These are phyloP conservation scores for Nesidiocoris tenuis DNA, from an alignment of 2,888 invertebrate genomes.

Conservation along the genomic window DNA sequence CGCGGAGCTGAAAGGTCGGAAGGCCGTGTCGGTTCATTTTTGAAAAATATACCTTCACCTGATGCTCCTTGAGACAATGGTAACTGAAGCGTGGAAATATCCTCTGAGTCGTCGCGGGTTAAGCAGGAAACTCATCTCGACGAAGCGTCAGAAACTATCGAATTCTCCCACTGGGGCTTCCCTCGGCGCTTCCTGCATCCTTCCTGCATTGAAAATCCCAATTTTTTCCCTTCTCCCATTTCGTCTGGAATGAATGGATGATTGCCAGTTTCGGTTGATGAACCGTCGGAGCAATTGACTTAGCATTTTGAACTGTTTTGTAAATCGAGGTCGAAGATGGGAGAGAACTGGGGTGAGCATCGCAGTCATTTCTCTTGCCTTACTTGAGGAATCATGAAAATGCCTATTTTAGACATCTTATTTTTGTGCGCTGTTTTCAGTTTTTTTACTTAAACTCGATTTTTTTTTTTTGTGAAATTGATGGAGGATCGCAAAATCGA, in stretches of 20 bases:
- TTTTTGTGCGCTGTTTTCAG: too few species aligned
- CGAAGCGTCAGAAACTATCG: background rate
- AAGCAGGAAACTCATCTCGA: constrained; percentile 34
- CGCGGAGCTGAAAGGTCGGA: background rate
- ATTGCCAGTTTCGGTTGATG: background rate
- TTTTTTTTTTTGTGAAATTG: too few species aligned
- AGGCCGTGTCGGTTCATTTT: background rate
- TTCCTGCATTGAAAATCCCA: background rate
- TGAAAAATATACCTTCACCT: background rate
- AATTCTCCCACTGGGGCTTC: too few species aligned
- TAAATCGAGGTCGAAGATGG: too few species aligned
- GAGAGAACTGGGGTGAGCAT: too few species aligned
- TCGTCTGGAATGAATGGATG: background rate
- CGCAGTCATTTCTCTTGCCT: too few species aligned
- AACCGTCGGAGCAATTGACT: background rate
- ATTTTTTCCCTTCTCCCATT: too few species aligned
- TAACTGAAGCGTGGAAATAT: constrained; percentile 35
- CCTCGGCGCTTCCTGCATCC: background rate
- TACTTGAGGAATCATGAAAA: too few species aligned
- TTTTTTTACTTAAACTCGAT: too few species aligned
- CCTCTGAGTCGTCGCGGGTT: constrained; percentile 21
- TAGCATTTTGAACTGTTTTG: too few species aligned
- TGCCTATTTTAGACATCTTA: too few species aligned
- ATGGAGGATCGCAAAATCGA: too few species aligned
- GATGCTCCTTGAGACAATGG: background rate